phyloP scores from a whole-genome alignment of 2,888 invertebrate species.

The Watsonalla cultraria region DNA sequence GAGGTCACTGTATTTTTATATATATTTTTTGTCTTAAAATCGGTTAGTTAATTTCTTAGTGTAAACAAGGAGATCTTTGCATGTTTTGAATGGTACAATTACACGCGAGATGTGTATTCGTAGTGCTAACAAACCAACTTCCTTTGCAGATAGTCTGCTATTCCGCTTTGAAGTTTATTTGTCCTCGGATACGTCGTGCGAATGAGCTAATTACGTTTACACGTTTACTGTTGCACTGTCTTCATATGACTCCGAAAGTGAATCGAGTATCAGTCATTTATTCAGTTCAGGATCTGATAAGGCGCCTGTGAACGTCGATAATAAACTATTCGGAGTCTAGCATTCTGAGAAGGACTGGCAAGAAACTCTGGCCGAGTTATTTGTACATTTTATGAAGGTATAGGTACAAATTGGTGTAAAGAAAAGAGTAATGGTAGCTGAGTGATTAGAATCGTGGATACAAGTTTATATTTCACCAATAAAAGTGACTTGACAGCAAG shows the following conservation, averaged over 20 bases:
- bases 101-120: slow-evolving; percentile 39
- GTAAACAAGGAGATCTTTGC: no score
- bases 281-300: no score
- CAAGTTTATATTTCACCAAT: no score
- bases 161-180: slow-evolving; percentile 62
- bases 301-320: no score
- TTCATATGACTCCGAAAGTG: not conserved
- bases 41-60: no score
- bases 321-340: no score
- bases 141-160: slow-evolving; percentile 47
- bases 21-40: no score
- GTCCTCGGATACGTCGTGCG: slow-evolving; percentile 38
- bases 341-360: no score
- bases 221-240: slow-evolving; percentile 17
- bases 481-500: slow-evolving; percentile 7
- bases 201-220: slow-evolving; percentile 32
- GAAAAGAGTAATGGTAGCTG: no score
- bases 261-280: not conserved
- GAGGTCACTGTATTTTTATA: no score
- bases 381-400: not conserved
- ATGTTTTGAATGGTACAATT: slow-evolving; percentile 6
- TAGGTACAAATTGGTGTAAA: no score
- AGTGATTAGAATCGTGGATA: no score
- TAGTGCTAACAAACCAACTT: slow-evolving; percentile 63
- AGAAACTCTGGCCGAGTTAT: not conserved